These are phyloP conservation scores for Episyrphus balteatus DNA, from an alignment of 1,140 invertebrate species.

Conservation along the genomic window DNA sequence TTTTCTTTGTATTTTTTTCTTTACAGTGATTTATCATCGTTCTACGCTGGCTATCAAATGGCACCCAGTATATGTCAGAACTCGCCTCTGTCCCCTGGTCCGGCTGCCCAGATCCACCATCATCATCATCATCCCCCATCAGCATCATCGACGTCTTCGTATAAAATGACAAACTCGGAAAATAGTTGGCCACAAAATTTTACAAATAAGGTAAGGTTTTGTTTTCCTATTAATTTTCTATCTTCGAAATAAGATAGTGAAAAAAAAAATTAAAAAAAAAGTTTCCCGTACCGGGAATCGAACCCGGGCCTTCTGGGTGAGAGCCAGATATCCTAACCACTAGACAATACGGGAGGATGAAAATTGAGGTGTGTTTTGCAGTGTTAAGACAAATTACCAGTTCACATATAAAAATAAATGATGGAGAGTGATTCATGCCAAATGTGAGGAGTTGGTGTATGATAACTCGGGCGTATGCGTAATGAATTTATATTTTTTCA, in stretches of 20 bases:
- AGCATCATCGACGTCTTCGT: conserved; percentile 30
- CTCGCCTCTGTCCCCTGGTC: conserved; percentile 5
- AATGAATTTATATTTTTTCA: too few relatives aligned
- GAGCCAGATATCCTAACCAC: conserved; percentile 67
- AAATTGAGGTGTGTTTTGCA: too few relatives aligned
- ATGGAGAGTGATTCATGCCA: too few relatives aligned
- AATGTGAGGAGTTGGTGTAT: too few relatives aligned
- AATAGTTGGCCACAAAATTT: conserved; percentile 31
- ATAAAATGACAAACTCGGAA: conserved; percentile 32
- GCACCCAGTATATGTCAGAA: conserved; percentile 31
- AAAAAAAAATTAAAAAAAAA: conserved; percentile 14
- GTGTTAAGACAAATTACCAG: too few relatives aligned
- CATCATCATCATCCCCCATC: conserved; percentile 4
- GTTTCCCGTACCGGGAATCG: conserved; percentile 61
- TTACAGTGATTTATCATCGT: too few relatives aligned
- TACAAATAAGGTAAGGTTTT: conserved; percentile 20
- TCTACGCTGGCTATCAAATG: conserved; percentile 14
- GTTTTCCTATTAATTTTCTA: too few relatives aligned
- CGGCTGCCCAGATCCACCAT: too few relatives aligned
- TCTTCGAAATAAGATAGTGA: not conserved
- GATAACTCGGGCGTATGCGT: too few relatives aligned
- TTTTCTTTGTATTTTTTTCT: too few relatives aligned
- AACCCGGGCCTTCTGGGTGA: conserved; percentile 67
- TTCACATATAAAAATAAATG: too few relatives aligned
- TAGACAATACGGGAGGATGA: conserved; percentile 44